These are phyloP conservation scores for Tragelaphus buxtoni DNA, from an alignment of 2,113 vertebrate species.

Conservation along the genomic window DNA sequence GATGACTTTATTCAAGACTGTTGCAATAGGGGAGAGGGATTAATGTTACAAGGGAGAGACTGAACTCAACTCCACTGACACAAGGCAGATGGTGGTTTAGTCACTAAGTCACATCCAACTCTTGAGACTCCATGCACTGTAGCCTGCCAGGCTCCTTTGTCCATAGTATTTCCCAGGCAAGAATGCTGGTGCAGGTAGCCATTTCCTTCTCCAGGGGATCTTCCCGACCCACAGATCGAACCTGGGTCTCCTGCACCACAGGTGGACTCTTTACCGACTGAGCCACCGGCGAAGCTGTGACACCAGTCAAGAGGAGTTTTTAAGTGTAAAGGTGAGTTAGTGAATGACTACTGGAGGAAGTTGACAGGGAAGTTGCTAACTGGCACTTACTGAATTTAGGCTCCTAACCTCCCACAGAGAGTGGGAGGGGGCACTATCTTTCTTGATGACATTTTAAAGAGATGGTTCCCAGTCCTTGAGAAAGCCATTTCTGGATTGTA, in stretches of 20 bases:
- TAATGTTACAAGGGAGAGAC: not conserved
- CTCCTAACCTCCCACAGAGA: not conserved
- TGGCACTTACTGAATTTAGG: not conserved
- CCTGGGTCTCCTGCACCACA: not conserved
- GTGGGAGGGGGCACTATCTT: not conserved
- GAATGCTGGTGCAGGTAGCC: not conserved
- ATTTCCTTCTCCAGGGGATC: not conserved
- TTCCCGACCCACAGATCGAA: rapidly evolving
- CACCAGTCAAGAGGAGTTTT: not conserved
- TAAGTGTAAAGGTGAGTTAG: not conserved
- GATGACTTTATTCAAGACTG: not conserved
- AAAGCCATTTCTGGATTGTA: not conserved
- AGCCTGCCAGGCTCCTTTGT: not conserved
- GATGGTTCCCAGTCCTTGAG: not conserved
- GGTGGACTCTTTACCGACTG: rapidly evolving
- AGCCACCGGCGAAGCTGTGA: not conserved
- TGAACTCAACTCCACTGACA: not conserved
- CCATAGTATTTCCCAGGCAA: not conserved
- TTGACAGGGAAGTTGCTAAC: not conserved
- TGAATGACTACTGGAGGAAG: not conserved
- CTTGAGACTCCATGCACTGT: not conserved
- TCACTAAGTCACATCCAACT: not conserved
- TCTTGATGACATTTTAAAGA: conserved; percentile 14
- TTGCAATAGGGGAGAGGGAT: not conserved
- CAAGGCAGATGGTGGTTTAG: not conserved